Evolutionary conservation across 2,113 vertebrate genomes (phyloP), one percentile per base, ranked within the genome.

Genomic region (Platichthys flesus): DNA sequence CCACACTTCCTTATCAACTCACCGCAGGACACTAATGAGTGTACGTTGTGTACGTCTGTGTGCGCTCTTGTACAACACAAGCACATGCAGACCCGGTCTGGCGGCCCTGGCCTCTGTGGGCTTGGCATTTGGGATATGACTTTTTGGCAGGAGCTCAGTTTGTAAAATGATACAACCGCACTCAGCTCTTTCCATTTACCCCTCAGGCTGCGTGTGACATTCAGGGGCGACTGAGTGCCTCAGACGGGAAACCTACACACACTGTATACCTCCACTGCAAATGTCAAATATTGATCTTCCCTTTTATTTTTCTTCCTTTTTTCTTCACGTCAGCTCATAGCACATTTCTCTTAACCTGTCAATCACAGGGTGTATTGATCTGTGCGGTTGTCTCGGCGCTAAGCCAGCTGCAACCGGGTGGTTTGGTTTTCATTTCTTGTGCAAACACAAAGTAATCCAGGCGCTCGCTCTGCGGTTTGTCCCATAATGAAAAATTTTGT

Each of bases 151-250:
- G 55, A 74, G 72, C 23, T 82, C 70, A 51, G 67, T 79, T 71
- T 82, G 82, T 86, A 89, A 88, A 86, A 65, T 35, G 80, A 86
- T 87, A 79, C 78, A 85, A 85, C 45, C 59, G 40, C 0, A 24
- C 69, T 40, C 54, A 2, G 54, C 80, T 85, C 70, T 78, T 78
- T 87, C 78, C 82, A 78, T 85, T 79, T 64, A 60, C 40, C 76
- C 78, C 82, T 56, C 76, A 79, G 81, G 93, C 80, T 70, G 81
- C 67, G 21, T 82, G 60, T 92, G 93, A 92, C 93, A 94, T 94
- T 94, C 87, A 89, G 69, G 51, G 82, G 79, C 18, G 14, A 55
- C 56, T 74, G 60, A 37, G 70, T 67, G 26, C 45, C 77, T 49
- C 60, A 24, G 45, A 31, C 14, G 47, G 15, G 18, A 51, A 42